Conservation (phyloP, 2,113 vertebrate genomes). For the Typhlomys cinereus region DNA sequence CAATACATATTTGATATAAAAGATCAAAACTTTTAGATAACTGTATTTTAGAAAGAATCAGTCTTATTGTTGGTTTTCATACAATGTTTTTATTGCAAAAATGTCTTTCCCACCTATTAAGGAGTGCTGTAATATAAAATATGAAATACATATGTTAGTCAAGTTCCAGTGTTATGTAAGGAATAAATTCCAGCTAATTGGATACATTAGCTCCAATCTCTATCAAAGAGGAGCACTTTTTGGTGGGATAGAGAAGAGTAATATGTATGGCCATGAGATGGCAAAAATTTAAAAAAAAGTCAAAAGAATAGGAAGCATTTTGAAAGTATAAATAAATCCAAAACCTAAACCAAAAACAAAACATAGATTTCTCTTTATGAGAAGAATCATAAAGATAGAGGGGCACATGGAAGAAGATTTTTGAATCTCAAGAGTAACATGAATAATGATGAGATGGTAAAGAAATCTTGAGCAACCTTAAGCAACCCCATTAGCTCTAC, state of each 20-base stretch:
- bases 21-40: conserved; percentile 13
- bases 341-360: not conserved
- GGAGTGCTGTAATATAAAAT: not conserved
- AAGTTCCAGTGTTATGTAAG: not conserved
- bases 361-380: not conserved
- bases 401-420: not conserved
- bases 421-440: not conserved
- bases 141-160: not conserved
- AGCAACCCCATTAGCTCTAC: not conserved
- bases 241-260: not conserved
- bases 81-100: not conserved
- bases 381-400: not conserved
- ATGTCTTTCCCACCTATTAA: not conserved
- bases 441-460: not conserved
- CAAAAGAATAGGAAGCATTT: not conserved
- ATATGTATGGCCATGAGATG: not conserved
- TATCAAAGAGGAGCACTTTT: not conserved
- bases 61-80: not conserved
- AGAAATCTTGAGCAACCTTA: not conserved
- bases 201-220: not conserved
- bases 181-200: not conserved
- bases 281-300: not conserved
- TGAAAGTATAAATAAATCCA: not conserved
- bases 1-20: conserved; percentile 29
- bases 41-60: not conserved